Evolutionary conservation across 2,888 invertebrate genomes (phyloP), one percentile per base, ranked within the genome.

Genomic region (Hesperia comma): DNA sequence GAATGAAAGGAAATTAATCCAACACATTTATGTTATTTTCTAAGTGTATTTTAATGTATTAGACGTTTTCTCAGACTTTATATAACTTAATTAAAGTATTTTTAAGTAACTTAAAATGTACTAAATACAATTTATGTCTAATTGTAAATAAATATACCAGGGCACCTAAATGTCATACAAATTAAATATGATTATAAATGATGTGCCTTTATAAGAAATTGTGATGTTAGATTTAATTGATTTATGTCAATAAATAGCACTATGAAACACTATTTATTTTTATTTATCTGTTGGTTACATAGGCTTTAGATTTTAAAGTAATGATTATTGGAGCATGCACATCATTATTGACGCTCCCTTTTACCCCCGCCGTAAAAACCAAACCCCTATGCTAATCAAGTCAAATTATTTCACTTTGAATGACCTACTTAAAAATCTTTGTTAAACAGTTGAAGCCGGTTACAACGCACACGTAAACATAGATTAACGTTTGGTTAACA

Each of bases 171-270:
- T 71, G 66, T 60, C 64, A 79, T 81, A 82, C 81, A 84, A 85
- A 85, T 77, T 46, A 78, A 75, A 69, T 72, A 72, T 76, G 73
- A 76, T 37, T 73, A 69, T 73, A 76, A 74, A 70, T 74, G 74
- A 78, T 84, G 90, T 90, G 90, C 90, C 90, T 91, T 91, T 68
- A 74, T 73, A 79, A 43, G 26, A 80, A 77, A 75, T 85, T 89
- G 90, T 90, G 90, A 91, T 90, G 80, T 81, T 90, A 89, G 84
- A 77, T 76, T 72, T 75, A 79, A 68, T 69, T 74, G 64, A 76
- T 72, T 70, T 76, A 79, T 73, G 70, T 74, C 67, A 81, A 81
- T 82, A 79, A 81, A 82, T 73, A 58, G 63, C 73, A 73, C 73
- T 72, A 71, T 68, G 70, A 72, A 67, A 37, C 69, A 69, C 55